Evolutionary conservation across 2,888 invertebrate species (phyloP), one percentile per base, ranked within the genome.

Genomic region (Spialia ferax): DNA sequence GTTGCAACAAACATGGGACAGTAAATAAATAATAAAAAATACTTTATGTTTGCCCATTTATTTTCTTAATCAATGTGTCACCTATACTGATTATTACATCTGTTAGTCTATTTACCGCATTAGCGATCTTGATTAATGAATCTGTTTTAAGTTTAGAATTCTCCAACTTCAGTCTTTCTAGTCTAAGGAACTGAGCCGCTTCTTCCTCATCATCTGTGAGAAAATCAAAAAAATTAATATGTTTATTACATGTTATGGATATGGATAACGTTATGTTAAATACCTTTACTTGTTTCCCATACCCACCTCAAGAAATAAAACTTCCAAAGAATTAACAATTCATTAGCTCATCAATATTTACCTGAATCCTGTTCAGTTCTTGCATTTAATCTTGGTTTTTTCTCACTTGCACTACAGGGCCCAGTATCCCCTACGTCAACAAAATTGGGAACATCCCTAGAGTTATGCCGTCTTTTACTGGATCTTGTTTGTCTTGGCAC

Each of bases 71-170:
- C 64, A 87, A 72, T 60, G 81, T 73, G 66, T 89, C 87, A 75
- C 82, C 82, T n/a, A 89, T 85, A 60, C 83, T 77, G 11, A 72
- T 77, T 79, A 88, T 79, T n/a, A 82, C 76, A 26, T 83, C 79
- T 0, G 80, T 78, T 2, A 88, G 79, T 59, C 82, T 79, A 2
- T 82, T 79, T 42, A 87, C 73, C 65, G 85, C 80, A 0, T 78
- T 65, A 0, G 83, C 80, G 67, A 89, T 82, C 13, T 75, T 77
- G 52, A 80, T 76, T 64, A 86, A 69, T 0, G 81, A 82, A 6
- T 79, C 77, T n/a, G 74, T 68, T 1, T 84, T 77, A 62, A 71
- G 77, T 65, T 75, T 82, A 0, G 79, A 76, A 20, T 75, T 77
- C 57, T 83, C 80, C 26, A 59, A 42, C 69, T 85, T 87, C 65